Conservation (phyloP, 2,113 vertebrate species). For the Oncorhynchus nerka region DNA sequence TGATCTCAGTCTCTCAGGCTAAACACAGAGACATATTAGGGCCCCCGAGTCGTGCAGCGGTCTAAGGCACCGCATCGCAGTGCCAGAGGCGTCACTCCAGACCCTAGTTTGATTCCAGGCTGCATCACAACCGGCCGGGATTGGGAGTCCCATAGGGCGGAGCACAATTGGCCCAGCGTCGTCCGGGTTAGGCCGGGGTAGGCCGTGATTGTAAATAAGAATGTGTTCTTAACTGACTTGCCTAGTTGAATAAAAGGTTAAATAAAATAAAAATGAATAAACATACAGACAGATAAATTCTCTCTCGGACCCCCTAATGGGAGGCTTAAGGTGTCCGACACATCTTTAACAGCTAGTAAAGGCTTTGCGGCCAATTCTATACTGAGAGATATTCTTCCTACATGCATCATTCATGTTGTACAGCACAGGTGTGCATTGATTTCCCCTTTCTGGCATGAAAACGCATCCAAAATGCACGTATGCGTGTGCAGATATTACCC, state of each 20-base stretch:
- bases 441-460: background rate
- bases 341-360: background rate
- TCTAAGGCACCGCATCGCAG: no score
- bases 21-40: background rate
- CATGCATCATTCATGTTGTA: background rate
- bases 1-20: background rate
- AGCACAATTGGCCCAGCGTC: no score
- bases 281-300: background rate
- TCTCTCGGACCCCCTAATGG: background rate
- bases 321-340: background rate
- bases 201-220: no score
- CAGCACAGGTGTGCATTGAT: background rate
- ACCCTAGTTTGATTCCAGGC: no score
- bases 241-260: no score
- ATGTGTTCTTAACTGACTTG: no score
- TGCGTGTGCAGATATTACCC: background rate
- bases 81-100: no score
- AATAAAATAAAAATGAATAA: no score
- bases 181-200: no score
- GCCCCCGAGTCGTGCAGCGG: no score
- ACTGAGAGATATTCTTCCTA: background rate
- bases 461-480: background rate
- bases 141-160: no score
- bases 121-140: no score
- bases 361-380: conserved; percentile 1